These are phyloP conservation scores for Pagetopsis macropterus DNA, from an alignment of 2,797 vertebrate genomes.

Conservation along the genomic window DNA sequence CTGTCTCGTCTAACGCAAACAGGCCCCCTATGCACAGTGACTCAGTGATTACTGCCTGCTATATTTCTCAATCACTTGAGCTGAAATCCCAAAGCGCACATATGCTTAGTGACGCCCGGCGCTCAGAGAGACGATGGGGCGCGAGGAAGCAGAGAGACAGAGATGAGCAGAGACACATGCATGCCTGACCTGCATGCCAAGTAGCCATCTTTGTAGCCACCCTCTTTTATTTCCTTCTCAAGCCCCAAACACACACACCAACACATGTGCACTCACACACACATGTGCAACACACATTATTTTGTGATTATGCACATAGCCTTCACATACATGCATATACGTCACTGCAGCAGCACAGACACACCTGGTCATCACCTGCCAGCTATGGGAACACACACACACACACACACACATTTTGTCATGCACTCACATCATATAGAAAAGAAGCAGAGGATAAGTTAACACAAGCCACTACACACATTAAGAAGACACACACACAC, in stretches of 20 bases:
- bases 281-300: not conserved
- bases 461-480: not conserved
- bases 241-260: slow-evolving; percentile 21
- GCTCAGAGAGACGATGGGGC: slow-evolving; percentile 23
- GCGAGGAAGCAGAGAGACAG: slow-evolving; percentile 23
- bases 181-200: slow-evolving; percentile 80
- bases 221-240: slow-evolving; percentile 39
- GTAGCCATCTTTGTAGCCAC: slow-evolving; percentile 78
- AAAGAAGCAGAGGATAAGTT: slow-evolving; percentile 1
- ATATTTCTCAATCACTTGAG: slow-evolving; percentile 68
- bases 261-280: slow-evolving; percentile 26
- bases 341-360: slow-evolving; percentile 52
- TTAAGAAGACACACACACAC: slow-evolving; percentile 2
- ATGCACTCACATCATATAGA: slow-evolving; percentile 8
- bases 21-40: slow-evolving; percentile 59
- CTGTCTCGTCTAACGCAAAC: slow-evolving; percentile 54
- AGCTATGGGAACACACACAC: slow-evolving; percentile 2
- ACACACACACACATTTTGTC: slow-evolving; percentile 18
- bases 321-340: slow-evolving; percentile 6
- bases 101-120: slow-evolving; percentile 37
- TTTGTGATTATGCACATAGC: not conserved
- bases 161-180: slow-evolving; percentile 58
- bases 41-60: slow-evolving; percentile 63
- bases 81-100: slow-evolving; percentile 53
- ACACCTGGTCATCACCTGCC: slow-evolving; percentile 75